Percentiles rank a stretch among this genome's conserved stretches.
Conservation (phyloP, 2,113 vertebrate genomes). For the Rafetus swinhoei region DNA sequence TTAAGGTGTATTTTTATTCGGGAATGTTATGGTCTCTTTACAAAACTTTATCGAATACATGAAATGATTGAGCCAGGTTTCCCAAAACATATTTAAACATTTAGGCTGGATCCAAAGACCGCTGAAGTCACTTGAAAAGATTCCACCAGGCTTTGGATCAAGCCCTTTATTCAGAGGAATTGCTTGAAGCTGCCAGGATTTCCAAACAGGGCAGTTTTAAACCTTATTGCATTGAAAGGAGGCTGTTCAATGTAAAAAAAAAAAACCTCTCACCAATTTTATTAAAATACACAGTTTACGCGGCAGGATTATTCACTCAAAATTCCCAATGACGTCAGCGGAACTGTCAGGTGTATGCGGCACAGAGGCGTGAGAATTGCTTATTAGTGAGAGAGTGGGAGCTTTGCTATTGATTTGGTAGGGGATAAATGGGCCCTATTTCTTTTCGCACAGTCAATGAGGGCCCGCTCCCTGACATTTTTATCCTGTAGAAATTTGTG, state of each 20-base stretch:
- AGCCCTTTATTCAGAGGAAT: neutral
- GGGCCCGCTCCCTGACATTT: neutral
- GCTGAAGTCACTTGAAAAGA: neutral
- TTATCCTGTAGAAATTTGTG: neutral
- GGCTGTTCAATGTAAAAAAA: neutral
- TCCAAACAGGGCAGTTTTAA: neutral
- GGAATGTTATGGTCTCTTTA: neutral
- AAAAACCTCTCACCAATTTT: too few species aligned
- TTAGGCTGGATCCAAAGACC: neutral
- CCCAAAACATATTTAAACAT: neutral
- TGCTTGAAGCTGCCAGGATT: neutral
- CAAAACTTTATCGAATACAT: neutral
- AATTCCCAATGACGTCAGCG: neutral
- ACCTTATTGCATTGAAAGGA: neutral
- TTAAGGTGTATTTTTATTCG: neutral
- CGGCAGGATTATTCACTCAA: neutral
- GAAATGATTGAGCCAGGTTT: neutral
- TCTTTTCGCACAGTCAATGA: neutral
- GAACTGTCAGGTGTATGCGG: neutral
- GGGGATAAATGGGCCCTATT: neutral
- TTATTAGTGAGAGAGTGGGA: neutral
- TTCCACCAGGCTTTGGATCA: neutral
- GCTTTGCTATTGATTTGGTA: neutral
- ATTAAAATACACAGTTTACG: too few species aligned
- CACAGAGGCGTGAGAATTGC: neutral